Evolutionary conservation across 2,888 invertebrate species (phyloP).

Genomic region (Ctena decussata): DNA sequence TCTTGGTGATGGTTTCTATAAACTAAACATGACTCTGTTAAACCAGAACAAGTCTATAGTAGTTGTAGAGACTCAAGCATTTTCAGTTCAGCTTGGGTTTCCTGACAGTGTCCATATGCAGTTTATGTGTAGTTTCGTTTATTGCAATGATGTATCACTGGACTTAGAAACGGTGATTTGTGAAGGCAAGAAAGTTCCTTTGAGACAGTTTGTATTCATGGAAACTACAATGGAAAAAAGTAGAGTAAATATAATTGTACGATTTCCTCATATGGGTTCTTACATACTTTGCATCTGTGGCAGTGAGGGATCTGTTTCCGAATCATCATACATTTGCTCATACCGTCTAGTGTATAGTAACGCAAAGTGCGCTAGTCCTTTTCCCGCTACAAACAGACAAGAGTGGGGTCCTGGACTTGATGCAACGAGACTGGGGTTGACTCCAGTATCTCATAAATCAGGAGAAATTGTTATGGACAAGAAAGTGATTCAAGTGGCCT

Average conservation of each 20-base stretch:
- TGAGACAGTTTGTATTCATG: conserved; percentile 48
- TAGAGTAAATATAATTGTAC: conserved; percentile 26
- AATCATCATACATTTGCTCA: conserved; percentile 35
- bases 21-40: conserved; percentile 35
- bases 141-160: conserved; percentile 7
- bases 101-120: conserved; percentile 20
- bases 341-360: conserved; percentile 42
- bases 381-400: conserved; percentile 47
- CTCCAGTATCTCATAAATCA: conserved; percentile 32
- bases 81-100: conserved; percentile 27
- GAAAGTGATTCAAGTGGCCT: conserved; percentile 47
- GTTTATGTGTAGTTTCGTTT: conserved; percentile 45
- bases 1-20: conserved; percentile 43
- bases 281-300: conserved; percentile 49
- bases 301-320: conserved; percentile 13
- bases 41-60: conserved; percentile 33
- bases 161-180: not conserved
- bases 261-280: conserved; percentile 47
- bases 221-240: conserved; percentile 39
- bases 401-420: conserved; percentile 63
- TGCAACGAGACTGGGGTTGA: conserved; percentile 29
- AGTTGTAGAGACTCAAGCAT: conserved; percentile 8
- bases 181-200: not conserved
- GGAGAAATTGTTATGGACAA: conserved; percentile 50
- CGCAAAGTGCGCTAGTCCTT: conserved; percentile 16